A percentile compares a stretch with the other conserved stretches of the same genome.
Evolutionary conservation across 2,888 invertebrate genomes (phyloP).

Genomic region (Mesodorylaimus sp.): DNA sequence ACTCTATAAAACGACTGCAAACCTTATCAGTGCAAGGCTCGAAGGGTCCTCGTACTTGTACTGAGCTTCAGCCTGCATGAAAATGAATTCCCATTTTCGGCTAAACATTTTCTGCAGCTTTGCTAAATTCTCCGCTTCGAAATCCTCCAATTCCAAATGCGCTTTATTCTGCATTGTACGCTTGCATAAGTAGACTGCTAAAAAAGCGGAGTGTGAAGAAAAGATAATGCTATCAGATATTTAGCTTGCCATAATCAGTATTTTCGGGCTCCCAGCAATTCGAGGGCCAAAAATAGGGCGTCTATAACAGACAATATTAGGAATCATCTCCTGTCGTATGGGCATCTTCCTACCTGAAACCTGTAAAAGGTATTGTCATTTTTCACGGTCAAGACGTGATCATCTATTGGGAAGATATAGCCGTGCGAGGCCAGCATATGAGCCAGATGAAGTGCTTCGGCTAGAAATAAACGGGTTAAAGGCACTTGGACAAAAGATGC

Average conservation of each 20-base stretch:
- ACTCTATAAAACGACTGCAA: conserved; percentile 49
- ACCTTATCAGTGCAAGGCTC: neutral
- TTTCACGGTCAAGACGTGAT: conserved; percentile 85
- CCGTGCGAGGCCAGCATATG: conserved; percentile 89
- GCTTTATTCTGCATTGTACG: conserved; percentile 99
- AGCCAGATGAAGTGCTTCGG: conserved; percentile 80
- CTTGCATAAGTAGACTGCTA: conserved; percentile 95
- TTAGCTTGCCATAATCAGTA: conserved; percentile 97
- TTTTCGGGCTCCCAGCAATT: conserved; percentile 99
- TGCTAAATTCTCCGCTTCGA: conserved; percentile 93
- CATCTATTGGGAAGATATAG: conserved; percentile 95
- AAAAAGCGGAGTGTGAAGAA: too few species aligned
- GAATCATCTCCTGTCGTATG: too few species aligned
- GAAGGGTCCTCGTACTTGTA: conserved; percentile 42
- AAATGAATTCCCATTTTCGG: conserved; percentile 98
- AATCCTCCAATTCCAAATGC: conserved; percentile 84
- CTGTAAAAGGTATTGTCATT: conserved; percentile 94
- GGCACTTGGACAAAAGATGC: too few species aligned
- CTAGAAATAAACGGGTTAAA: too few species aligned
- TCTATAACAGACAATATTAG: conserved; percentile 44
- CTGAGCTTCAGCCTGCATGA: conserved; percentile 90
- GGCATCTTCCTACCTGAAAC: conserved; percentile 47
- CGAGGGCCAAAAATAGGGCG: conserved; percentile 98
- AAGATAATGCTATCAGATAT: too few species aligned
- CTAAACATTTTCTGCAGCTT: conserved; percentile 96